Percentiles rank a stretch among this genome's conserved stretches.
These are phyloP conservation scores for Potamarius usumacintae DNA, from an alignment of 2,113 vertebrate species.

Conservation along the genomic window DNA sequence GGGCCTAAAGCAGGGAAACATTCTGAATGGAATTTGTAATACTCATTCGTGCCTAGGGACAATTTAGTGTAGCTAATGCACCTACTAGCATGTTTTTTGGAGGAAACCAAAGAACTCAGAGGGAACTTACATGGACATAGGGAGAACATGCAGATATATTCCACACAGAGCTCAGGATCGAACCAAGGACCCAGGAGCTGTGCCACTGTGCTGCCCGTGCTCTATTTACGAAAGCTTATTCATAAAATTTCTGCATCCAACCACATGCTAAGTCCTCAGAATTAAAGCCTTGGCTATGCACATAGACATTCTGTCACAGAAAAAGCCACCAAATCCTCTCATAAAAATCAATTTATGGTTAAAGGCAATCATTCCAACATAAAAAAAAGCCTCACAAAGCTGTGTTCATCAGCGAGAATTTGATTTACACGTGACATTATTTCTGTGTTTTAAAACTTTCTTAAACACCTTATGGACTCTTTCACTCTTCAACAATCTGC, in stretches of 20 bases:
- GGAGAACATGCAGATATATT: neutral
- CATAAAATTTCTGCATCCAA: neutral
- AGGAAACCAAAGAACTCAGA: neutral
- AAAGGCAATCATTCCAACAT: neutral
- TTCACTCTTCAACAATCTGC: neutral
- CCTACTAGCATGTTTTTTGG: neutral
- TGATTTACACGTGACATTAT: neutral
- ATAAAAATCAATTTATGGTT: neutral
- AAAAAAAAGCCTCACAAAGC: neutral
- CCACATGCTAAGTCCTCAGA: neutral
- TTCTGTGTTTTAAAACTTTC: neutral
- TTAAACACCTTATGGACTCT: neutral
- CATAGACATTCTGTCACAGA: neutral
- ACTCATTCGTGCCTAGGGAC: neutral
- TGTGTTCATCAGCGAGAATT: neutral
- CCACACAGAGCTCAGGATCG: neutral
- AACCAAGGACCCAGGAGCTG: neutral
- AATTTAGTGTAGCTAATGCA: neutral
- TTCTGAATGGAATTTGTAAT: neutral
- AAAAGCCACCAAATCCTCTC: neutral
- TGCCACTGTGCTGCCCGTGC: neutral
- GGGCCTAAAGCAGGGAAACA: neutral
- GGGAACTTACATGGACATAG: neutral
- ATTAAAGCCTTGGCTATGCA: neutral
- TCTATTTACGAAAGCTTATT: neutral